Evolutionary conservation across 2,113 vertebrate species (phyloP).

Genomic region (Dasypus novemcinctus): DNA sequence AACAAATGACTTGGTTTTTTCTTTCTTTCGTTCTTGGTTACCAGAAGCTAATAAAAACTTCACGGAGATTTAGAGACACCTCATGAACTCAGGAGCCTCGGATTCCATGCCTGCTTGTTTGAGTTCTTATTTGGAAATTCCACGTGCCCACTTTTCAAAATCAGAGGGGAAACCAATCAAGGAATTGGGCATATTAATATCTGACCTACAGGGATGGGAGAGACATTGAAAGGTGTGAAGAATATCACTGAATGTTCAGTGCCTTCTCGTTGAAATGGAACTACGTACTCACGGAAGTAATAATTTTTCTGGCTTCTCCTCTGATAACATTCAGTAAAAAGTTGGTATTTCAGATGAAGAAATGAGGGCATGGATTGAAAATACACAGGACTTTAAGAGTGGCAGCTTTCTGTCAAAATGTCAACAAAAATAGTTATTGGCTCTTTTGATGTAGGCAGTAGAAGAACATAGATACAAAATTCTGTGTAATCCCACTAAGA

Average conservation of each 20-base stretch:
- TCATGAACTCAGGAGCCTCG: background rate
- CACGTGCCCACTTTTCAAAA: background rate
- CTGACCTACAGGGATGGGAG: background rate
- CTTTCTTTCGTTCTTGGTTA: background rate
- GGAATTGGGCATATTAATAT: background rate
- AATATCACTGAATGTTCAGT: background rate
- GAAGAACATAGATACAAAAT: constrained; percentile 11
- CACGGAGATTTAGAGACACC: constrained; percentile 26
- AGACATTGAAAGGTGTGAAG: background rate
- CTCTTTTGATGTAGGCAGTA: background rate
- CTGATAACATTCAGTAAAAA: background rate
- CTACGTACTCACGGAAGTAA: background rate
- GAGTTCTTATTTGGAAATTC: background rate
- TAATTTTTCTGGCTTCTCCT: background rate
- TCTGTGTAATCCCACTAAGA: background rate
- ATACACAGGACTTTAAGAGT: background rate
- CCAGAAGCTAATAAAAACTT: constrained; percentile 60
- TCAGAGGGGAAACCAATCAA: background rate
- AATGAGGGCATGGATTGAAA: background rate
- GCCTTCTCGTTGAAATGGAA: background rate
- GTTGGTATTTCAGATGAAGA: constrained; percentile 24
- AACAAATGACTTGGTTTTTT: constrained; percentile 41
- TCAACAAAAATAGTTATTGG: constrained; percentile 49
- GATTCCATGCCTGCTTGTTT: background rate
- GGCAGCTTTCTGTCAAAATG: constrained; percentile 54